phyloP scores from a whole-genome alignment of 2,113 vertebrate genomes.

The Fulica atra region DNA sequence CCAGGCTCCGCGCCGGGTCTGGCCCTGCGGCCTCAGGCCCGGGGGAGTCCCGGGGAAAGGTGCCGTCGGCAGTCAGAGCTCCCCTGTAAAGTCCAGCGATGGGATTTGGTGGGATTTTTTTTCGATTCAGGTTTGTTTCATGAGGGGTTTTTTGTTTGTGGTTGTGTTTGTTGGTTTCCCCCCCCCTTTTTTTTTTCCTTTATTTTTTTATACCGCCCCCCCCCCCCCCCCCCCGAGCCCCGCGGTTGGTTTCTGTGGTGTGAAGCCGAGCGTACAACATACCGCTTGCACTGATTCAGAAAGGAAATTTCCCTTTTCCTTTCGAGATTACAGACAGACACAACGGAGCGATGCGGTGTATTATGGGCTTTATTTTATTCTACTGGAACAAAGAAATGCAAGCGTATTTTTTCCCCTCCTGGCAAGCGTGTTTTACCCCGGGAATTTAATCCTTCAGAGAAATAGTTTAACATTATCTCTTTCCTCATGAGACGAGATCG shows the following conservation, averaged over 20 bases:
- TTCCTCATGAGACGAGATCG: slow-evolving; percentile 19
- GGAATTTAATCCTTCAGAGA: slow-evolving; percentile 25
- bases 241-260: neutral
- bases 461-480: slow-evolving; percentile 13
- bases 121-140: neutral
- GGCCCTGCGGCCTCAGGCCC: neutral
- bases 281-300: slow-evolving; percentile 10
- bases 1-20: neutral
- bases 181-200: neutral
- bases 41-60: neutral
- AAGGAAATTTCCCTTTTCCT: slow-evolving; percentile 48
- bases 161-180: too few relatives aligned
- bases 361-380: slow-evolving; percentile 13
- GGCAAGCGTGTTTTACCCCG: neutral
- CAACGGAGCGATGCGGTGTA: neutral
- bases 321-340: slow-evolving; percentile 28
- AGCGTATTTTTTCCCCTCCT: neutral
- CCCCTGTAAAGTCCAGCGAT: neutral
- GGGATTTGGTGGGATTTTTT: neutral
- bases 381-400: neutral
- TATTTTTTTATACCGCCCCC: neutral
- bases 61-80: neutral
- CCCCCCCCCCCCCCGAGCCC: neutral
- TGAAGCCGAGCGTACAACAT: neutral
- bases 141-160: neutral